phyloP scores from a whole-genome alignment of 2,888 invertebrate genomes.

The Eupeodes luniger region DNA sequence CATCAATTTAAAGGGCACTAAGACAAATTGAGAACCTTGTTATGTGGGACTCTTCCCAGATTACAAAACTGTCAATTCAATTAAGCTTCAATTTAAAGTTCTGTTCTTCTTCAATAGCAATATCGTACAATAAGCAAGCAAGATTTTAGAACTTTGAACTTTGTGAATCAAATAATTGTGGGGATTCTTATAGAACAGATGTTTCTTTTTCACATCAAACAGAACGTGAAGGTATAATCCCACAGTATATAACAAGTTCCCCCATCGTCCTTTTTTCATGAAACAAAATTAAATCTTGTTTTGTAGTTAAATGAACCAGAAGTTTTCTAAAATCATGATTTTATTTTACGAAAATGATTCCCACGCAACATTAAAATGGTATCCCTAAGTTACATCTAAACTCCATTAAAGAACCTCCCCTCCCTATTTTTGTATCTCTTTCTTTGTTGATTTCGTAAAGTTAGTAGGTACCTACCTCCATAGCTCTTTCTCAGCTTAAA shows the following conservation, averaged over 20 bases:
- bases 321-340: constrained; percentile 4
- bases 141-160: too few relatives aligned
- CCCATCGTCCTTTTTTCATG: background rate
- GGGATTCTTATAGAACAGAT: too few relatives aligned
- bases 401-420: constrained; percentile 2
- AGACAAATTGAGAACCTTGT: too few relatives aligned
- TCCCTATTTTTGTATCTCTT: background rate
- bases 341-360: background rate
- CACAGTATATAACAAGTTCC: background rate
- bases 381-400: constrained; percentile 6
- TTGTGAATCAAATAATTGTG: too few relatives aligned
- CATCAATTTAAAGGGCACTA: too few relatives aligned
- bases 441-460: background rate
- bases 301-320: constrained; percentile 1
- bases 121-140: too few relatives aligned
- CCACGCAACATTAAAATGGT: background rate
- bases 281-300: background rate
- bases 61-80: too few relatives aligned
- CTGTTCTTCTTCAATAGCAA: too few relatives aligned
- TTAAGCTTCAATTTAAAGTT: too few relatives aligned
- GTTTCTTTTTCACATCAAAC: too few relatives aligned
- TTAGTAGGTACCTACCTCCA: background rate
- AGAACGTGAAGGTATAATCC: too few relatives aligned
- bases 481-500: background rate
- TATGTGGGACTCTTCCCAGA: too few relatives aligned